These are phyloP conservation scores for Caenorhabditis japonica DNA, from an alignment of 2,888 invertebrate genomes.

Conservation along the genomic window DNA sequence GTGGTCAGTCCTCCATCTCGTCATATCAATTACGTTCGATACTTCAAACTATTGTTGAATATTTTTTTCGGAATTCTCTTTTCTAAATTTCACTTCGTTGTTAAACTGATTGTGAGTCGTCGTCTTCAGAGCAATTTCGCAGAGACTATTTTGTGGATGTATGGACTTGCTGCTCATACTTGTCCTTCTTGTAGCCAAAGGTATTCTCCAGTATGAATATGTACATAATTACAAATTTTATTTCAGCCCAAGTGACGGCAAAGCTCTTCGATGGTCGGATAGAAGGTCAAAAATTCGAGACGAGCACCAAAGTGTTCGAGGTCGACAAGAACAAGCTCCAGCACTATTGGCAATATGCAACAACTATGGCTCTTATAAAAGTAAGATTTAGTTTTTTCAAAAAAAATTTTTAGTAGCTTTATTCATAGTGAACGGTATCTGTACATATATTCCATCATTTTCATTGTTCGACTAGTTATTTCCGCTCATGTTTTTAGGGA, in stretches of 20 bases:
- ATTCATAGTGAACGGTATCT: neutral
- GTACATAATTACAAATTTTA: neutral
- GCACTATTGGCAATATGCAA: conserved; percentile 65
- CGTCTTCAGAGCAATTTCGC: conserved; percentile 36
- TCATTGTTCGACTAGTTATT: too few species aligned
- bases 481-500: conserved; percentile 45
- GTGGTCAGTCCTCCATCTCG: conserved; percentile 31
- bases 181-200: conserved; percentile 45
- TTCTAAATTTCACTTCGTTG: neutral
- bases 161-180: conserved; percentile 52
- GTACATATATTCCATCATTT: too few species aligned
- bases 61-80: conserved; percentile 9
- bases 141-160: conserved; percentile 41
- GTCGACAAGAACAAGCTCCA: conserved; percentile 62
- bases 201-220: neutral
- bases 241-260: conserved; percentile 27
- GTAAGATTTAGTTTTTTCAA: conserved; percentile 51
- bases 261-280: conserved; percentile 36
- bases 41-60: conserved; percentile 31
- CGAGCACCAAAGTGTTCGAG: conserved; percentile 53
- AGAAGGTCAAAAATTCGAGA: conserved; percentile 38
- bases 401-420: neutral
- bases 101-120: neutral
- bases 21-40: conserved; percentile 57
- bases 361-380: conserved; percentile 63